Evolutionary conservation across 2,888 invertebrate genomes (phyloP).

Genomic region (Spilosoma lubricipeda): DNA sequence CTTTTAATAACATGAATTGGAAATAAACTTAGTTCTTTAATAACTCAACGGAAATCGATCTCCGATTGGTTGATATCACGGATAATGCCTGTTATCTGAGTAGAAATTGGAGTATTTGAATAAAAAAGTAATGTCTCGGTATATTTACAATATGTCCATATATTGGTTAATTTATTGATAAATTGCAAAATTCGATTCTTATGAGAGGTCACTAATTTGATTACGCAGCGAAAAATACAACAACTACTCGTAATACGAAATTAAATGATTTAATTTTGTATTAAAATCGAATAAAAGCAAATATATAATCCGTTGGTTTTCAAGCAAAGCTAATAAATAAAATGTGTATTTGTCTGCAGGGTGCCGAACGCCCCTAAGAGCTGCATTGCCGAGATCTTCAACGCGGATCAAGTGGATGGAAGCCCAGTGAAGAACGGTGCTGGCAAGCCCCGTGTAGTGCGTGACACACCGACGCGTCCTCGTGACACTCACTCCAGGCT

Average conservation of each 20-base stretch:
- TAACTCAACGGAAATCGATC: neutral
- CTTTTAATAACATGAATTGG: no score
- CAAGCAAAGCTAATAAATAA: neutral
- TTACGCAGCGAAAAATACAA: neutral
- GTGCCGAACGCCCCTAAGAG: constrained; percentile 88
- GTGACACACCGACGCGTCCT: constrained; percentile 87
- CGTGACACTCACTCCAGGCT: constrained; percentile 88
- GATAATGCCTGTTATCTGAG: no score
- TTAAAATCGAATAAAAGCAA: no score
- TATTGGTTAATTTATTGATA: neutral
- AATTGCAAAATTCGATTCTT: neutral
- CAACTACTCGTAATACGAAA: neutral
- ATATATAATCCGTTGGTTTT: no score
- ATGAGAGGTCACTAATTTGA: neutral
- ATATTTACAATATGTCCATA: neutral
- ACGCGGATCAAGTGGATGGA: constrained; percentile 71
- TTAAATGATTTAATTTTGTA: no score
- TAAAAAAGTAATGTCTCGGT: neutral
- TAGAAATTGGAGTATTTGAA: no score
- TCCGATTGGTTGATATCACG: neutral
- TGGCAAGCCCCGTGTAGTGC: constrained; percentile 75
- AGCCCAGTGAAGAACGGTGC: constrained; percentile 77
- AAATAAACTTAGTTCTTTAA: no score
- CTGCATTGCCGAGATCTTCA: constrained; percentile 86
- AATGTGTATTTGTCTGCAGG: constrained; percentile 68